These are phyloP conservation scores for Etheostoma nigrum DNA, from an alignment of 2,797 vertebrate species.

Conservation along the genomic window DNA sequence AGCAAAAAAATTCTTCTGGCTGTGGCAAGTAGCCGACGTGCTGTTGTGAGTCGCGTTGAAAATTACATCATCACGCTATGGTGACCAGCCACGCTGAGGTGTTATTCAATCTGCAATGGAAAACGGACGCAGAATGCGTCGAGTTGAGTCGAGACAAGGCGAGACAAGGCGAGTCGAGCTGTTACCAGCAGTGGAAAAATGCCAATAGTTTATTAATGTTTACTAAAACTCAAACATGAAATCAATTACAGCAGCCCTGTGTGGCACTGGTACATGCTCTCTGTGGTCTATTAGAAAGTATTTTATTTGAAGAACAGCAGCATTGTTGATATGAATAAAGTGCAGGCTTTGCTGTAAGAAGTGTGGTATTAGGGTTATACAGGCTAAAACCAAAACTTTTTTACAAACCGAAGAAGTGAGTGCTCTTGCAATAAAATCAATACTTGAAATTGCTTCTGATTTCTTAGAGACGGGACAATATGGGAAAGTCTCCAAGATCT, in stretches of 20 bases:
- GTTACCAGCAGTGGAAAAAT: too few species aligned
- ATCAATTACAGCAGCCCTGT: conserved; percentile 1
- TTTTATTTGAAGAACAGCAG: conserved; percentile 10
- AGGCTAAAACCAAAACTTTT: conserved; percentile 29
- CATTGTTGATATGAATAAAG: background rate
- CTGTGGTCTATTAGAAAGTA: background rate
- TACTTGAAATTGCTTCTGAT: conserved; percentile 32
- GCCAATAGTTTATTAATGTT: background rate
- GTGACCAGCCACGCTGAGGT: too few species aligned
- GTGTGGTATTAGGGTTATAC: conserved; percentile 20
- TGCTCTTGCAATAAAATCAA: conserved; percentile 19
- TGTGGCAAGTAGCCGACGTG: too few species aligned
- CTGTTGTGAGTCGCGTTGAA: too few species aligned
- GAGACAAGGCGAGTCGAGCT: too few species aligned
- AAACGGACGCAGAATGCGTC: too few species aligned
- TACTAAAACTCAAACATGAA: background rate
- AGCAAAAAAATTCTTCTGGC: too few species aligned
- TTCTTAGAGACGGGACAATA: conserved; percentile 17
- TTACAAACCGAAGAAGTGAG: conserved; percentile 13
- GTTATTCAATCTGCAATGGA: too few species aligned
- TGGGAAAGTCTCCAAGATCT: conserved; percentile 30
- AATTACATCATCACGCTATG: too few species aligned
- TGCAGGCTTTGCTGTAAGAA: background rate
- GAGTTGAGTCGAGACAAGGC: too few species aligned
- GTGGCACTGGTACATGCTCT: background rate